Conservation (phyloP, 2,797 vertebrate genomes). For the Phyllotis vaccarum region DNA sequence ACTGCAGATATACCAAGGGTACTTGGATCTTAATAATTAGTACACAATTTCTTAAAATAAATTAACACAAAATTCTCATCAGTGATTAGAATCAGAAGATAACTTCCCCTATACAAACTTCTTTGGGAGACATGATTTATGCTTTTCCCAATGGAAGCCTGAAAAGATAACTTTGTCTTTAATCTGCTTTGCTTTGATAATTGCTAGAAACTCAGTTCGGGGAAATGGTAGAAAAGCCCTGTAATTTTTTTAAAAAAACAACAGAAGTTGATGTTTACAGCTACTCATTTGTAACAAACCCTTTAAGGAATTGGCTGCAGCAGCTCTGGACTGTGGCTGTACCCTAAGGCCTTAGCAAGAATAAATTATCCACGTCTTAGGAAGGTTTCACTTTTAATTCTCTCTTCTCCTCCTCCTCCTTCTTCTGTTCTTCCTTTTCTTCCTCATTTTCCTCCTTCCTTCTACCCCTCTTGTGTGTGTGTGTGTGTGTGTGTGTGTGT, state of each 20-base stretch:
- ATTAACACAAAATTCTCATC: not conserved
- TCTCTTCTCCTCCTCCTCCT: not conserved
- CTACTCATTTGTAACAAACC: not conserved
- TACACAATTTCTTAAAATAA: not conserved
- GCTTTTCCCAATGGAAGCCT: not conserved
- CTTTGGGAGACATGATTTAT: not conserved
- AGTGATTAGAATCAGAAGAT: not conserved
- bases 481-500: not conserved
- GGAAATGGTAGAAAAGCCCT: not conserved
- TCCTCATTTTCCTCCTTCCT: too few species aligned
- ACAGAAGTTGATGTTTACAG: not conserved
- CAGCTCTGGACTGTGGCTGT: not conserved
- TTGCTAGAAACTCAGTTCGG: not conserved
- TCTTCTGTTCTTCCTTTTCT: too few species aligned
- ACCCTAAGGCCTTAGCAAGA: not conserved
- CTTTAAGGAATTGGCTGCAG: not conserved
- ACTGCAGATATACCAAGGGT: not conserved
- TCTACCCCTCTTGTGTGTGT: too few species aligned
- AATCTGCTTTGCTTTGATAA: not conserved
- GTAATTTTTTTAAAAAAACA: not conserved
- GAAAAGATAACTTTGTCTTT: not conserved
- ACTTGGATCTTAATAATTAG: conserved; percentile 16
- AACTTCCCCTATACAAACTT: not conserved
- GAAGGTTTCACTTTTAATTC: not conserved
- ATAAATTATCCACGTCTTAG: not conserved